phyloP scores from a whole-genome alignment of 2,113 vertebrate genomes.

The Heterochromis multidens region DNA sequence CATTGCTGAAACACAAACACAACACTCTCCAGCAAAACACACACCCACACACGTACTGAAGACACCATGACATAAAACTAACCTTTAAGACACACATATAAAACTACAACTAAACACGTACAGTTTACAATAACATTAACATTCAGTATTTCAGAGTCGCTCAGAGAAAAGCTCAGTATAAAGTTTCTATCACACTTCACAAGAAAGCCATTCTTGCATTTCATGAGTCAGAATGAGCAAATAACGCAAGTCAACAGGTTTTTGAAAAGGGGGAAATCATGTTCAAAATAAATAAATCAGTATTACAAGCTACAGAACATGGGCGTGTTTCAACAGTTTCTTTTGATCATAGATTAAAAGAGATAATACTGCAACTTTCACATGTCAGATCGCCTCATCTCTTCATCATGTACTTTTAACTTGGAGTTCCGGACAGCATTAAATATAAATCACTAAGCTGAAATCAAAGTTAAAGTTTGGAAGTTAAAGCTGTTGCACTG shows the following conservation, averaged over 20 bases:
- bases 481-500: neutral
- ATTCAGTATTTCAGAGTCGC: neutral
- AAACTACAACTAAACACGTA: neutral
- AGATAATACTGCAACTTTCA: neutral
- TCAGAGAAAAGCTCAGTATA: neutral
- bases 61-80: conserved; percentile 40
- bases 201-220: neutral
- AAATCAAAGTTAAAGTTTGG: neutral
- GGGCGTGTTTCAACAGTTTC: neutral
- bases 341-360: neutral
- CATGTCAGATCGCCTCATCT: neutral
- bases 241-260: conserved; percentile 1
- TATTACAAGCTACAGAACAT: neutral
- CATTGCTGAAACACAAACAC: conserved; percentile 98
- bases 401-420: neutral
- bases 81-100: neutral
- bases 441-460: neutral
- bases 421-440: neutral
- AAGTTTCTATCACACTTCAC: neutral
- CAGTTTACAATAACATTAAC: neutral
- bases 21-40: conserved; percentile 87
- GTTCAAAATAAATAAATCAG: conserved; percentile 4
- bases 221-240: neutral
- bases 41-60: conserved; percentile 66
- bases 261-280: neutral